phyloP scores from a whole-genome alignment of 2,113 vertebrate species.

The Rallus limicola region DNA sequence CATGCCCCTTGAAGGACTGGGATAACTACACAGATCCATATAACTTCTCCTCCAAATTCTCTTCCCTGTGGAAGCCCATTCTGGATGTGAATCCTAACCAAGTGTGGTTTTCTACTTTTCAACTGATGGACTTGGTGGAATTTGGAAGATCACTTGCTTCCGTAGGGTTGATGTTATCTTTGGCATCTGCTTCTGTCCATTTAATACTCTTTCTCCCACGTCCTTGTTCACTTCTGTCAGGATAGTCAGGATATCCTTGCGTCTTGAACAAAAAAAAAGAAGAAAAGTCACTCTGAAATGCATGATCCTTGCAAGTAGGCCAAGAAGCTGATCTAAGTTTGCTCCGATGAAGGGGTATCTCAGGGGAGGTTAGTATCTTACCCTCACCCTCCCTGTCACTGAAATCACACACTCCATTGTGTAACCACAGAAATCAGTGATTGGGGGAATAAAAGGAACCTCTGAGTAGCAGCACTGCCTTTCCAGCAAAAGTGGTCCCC shows the following conservation, averaged over 20 bases:
- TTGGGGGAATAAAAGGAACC: background rate
- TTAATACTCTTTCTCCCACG: background rate
- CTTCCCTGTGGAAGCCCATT: background rate
- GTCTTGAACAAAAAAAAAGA: conserved; percentile 19
- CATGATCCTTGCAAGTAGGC: background rate
- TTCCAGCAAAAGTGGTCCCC: background rate
- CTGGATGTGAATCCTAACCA: background rate
- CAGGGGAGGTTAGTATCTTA: background rate
- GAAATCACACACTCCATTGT: background rate
- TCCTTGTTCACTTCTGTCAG: conserved; percentile 57
- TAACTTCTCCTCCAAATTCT: background rate
- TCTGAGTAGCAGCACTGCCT: background rate
- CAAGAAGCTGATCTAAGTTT: background rate
- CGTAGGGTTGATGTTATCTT: conserved; percentile 48
- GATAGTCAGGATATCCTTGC: background rate
- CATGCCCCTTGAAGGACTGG: background rate
- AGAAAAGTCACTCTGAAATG: background rate
- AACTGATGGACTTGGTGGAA: background rate
- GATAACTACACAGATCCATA: background rate
- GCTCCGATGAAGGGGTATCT: background rate
- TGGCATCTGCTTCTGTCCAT: conserved; percentile 39
- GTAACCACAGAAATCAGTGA: background rate
- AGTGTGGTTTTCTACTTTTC: background rate
- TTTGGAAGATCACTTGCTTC: conserved; percentile 34
- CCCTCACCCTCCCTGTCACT: background rate